These are phyloP conservation scores for Chironomus striatipennis DNA, from an alignment of 1,140 invertebrate genomes.

Conservation along the genomic window DNA sequence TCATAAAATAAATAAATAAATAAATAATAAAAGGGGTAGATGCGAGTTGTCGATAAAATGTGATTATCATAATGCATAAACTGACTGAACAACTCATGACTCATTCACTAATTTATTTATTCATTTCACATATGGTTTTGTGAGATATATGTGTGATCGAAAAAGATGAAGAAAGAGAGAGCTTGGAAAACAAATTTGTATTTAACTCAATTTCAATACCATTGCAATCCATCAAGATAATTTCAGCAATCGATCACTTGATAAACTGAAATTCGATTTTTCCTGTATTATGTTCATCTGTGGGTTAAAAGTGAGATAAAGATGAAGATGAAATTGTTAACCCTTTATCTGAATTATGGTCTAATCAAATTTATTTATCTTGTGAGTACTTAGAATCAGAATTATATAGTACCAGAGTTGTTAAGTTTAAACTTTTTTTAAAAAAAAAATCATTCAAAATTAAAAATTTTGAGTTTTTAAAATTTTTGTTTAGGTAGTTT, in stretches of 20 bases:
- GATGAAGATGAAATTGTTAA: not conserved
- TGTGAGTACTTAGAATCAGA: no score
- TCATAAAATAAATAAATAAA: no score
- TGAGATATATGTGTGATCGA: not conserved
- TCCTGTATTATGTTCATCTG: not conserved
- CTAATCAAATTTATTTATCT: no score
- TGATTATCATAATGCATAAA: constrained; percentile 9
- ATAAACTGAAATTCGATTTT: not conserved
- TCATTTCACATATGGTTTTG: no score
- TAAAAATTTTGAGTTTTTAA: no score
- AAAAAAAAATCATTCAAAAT: no score
- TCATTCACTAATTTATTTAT: not conserved
- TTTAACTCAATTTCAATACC: constrained; percentile 11
- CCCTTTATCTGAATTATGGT: not conserved
- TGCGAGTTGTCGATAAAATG: not conserved
- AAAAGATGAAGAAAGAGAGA: not conserved
- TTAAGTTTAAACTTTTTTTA: no score
- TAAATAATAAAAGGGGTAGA: not conserved
- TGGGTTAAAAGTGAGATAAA: not conserved
- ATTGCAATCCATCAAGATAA: constrained; percentile 23
- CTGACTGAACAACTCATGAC: not conserved
- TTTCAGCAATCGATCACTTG: constrained; percentile 13
- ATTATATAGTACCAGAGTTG: no score
- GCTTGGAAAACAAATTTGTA: not conserved
- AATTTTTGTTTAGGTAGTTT: no score